These are phyloP conservation scores for Semnopithecus entellus DNA, from an alignment of 2,113 vertebrate genomes.

Conservation along the genomic window DNA sequence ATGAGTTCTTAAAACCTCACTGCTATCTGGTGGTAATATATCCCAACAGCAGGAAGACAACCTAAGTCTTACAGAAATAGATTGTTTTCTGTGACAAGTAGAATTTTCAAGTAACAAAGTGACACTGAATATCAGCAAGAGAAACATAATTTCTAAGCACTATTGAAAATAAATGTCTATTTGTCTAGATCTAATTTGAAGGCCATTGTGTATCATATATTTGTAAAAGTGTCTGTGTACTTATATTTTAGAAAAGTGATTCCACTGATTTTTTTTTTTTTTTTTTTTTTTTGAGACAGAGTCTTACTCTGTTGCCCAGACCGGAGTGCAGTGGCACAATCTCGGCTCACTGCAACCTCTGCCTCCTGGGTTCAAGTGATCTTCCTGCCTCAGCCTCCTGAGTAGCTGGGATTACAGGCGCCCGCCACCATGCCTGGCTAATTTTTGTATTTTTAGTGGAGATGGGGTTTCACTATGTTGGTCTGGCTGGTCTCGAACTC, in stretches of 20 bases:
- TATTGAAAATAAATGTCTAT: not conserved
- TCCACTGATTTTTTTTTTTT: not conserved
- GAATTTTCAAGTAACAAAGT: not conserved
- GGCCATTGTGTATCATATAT: not conserved
- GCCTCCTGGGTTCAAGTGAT: no score
- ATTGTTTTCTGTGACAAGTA: not conserved
- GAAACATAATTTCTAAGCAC: not conserved
- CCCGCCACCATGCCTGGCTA: no score
- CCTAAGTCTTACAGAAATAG: not conserved
- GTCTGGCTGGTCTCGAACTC: no score
- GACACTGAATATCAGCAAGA: not conserved
- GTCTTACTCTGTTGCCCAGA: no score
- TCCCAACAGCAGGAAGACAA: not conserved
- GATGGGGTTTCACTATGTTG: no score
- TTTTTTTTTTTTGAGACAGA: no score
- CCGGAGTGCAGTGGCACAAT: no score
- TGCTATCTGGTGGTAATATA: not conserved
- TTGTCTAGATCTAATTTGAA: constrained; percentile 2
- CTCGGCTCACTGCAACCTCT: no score
- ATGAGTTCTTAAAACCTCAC: not conserved
- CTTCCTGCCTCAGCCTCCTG: no score
- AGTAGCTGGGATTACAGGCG: no score
- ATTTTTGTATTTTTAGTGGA: no score
- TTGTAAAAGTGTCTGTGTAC: not conserved
- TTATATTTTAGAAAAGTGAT: constrained; percentile 6